These are phyloP conservation scores for Hippopotamus amphibius DNA, from an alignment of 2,113 vertebrate genomes.

Conservation along the genomic window DNA sequence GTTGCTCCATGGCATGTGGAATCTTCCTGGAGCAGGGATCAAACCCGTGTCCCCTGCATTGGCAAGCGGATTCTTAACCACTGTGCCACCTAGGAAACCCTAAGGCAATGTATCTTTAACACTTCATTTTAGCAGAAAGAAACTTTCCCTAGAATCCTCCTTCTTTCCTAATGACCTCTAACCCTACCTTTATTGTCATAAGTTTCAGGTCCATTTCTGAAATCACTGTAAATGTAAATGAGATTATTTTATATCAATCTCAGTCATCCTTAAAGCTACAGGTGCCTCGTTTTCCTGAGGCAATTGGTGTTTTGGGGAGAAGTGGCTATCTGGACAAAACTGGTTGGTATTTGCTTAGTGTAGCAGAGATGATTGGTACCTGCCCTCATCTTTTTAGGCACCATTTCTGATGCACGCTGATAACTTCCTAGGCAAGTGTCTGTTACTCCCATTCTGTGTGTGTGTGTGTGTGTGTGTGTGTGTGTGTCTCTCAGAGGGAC, in stretches of 20 bases:
- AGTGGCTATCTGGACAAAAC: neutral
- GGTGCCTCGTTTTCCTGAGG: neutral
- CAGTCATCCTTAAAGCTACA: neutral
- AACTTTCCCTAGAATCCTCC: neutral
- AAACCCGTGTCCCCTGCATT: no score
- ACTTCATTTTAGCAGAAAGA: neutral
- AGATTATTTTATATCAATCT: neutral
- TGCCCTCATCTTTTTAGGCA: neutral
- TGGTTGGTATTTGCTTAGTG: neutral
- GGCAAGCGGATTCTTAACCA: no score
- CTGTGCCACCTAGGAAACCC: no score
- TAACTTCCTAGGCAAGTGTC: neutral
- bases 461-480: no score
- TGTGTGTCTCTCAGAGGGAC: neutral
- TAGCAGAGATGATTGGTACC: no score
- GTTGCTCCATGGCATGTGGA: no score
- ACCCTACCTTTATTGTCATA: neutral
- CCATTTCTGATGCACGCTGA: neutral
- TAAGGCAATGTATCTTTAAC: neutral
- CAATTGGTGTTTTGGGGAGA: neutral
- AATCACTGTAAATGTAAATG: neutral
- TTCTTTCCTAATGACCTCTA: neutral
- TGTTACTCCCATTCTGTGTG: no score
- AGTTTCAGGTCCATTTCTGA: neutral
- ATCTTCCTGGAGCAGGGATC: no score